Base-by-base conservation (phyloP, 2,888 invertebrate genomes). In the Eupithecia abbreviata region DNA sequence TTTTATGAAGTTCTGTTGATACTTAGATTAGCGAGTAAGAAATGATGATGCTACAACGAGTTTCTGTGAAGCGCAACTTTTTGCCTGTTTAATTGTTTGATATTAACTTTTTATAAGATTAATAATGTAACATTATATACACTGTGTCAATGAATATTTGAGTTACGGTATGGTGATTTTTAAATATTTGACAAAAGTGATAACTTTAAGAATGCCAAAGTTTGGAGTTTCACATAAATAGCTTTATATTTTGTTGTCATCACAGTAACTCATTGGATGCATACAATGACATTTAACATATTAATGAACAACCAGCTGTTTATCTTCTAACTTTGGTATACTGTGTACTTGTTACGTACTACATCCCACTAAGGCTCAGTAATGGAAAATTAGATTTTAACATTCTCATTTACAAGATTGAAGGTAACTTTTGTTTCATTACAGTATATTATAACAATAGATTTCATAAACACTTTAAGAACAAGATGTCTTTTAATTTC, bases 311-410 rank as follows among this genome's bases (percentile, higher is more conserved):
- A 88, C 89, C 90, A 88, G 87, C 87, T 89, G 90, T 92, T 91
- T 93, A 94, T 90, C 89, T 89, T 85, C 94, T 95, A 95, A 92
- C 95, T 95, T 95, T 95, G 95, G 95, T 95, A 95, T 95, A 94
- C 94, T 91, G 92, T 92, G 91, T 91, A 91, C 90, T 49, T 88
- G 87, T 89, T 86, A 90, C 86, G 85, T 87, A 89, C 86, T 88
- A 89, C 88, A 85, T 88, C 90, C 90, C 89, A 85, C 90, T 90
- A 88, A 79, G 89, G 87, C 85, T 88, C 88, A 87, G 88, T 87
- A 73, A 71, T 76, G 85, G 87, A 88, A 82, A 79, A 80, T 79
- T 71, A 77, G 74, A 73, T 75, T 78, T 80, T 67, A 82, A 85
- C 82, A 84, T 84, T 82, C 78, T 83, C 89, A 87, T 89, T 90